These are phyloP conservation scores for Eueremaeus valkanovi DNA, from an alignment of 2,888 invertebrate genomes.

Conservation along the genomic window DNA sequence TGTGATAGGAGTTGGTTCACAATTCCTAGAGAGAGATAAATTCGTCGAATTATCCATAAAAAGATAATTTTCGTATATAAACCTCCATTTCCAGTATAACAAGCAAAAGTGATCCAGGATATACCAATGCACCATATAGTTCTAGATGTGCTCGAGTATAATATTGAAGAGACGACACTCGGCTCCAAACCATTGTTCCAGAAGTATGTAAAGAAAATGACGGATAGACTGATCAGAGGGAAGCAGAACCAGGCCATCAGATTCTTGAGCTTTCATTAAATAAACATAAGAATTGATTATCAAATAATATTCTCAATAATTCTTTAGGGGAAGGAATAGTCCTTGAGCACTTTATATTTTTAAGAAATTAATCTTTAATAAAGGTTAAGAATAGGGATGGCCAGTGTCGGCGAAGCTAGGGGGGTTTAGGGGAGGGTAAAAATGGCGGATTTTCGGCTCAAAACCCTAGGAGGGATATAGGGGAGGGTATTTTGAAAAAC, in stretches of 20 bases:
- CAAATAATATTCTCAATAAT: too few species aligned
- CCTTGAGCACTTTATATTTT: too few species aligned
- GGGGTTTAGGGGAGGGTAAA: too few species aligned
- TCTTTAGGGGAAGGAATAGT: too few species aligned
- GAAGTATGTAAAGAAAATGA: background rate
- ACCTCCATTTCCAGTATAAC: conserved; percentile 45
- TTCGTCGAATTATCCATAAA: background rate
- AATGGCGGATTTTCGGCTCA: too few species aligned
- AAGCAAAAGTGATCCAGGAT: conserved; percentile 44
- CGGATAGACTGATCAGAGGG: conserved; percentile 13
- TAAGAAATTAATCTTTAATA: too few species aligned
- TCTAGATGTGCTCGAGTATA: conserved; percentile 33
- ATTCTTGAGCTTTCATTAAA: too few species aligned
- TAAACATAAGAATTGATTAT: too few species aligned
- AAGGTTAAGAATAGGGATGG: too few species aligned
- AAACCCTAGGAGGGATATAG: too few species aligned
- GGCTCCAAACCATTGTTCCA: conserved; percentile 15
- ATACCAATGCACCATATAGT: conserved; percentile 45
- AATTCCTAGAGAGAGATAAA: background rate
- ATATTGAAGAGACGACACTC: background rate
- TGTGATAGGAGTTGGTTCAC: conserved; percentile 4
- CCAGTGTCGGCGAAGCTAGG: too few species aligned
- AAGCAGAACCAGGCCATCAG: background rate
- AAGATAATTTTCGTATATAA: background rate
- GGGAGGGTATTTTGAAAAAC: too few species aligned